Conservation (phyloP, 2,797 vertebrate species). For the Ctenopoma multispine region DNA sequence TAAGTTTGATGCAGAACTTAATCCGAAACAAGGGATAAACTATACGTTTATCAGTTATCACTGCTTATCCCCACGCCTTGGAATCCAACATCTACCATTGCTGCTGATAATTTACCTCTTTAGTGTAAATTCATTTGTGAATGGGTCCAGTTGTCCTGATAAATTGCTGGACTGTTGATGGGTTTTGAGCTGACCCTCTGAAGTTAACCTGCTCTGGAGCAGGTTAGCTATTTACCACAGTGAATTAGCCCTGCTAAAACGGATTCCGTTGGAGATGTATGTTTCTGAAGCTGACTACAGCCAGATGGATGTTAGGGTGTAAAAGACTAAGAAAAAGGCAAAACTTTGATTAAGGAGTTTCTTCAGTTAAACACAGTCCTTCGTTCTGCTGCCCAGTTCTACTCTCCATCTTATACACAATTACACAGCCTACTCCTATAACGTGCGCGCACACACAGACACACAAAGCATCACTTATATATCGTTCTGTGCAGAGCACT, state of each 20-base stretch:
- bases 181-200: no score
- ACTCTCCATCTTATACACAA: conserved; percentile 41
- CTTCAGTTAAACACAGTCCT: conserved; percentile 52
- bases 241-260: neutral
- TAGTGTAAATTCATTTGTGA: no score
- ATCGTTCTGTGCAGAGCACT: conserved; percentile 61
- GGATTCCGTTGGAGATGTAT: neutral
- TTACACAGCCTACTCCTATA: conserved; percentile 16
- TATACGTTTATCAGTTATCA: no score
- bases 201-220: no score
- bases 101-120: no score
- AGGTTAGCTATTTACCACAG: no score
- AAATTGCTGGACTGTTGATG: no score
- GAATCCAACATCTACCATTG: no score
- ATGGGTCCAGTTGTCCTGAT: no score
- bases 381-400: conserved; percentile 42
- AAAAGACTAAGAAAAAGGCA: conserved; percentile 3
- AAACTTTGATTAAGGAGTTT: conserved; percentile 44
- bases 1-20: neutral
- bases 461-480: conserved; percentile 81
- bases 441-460: no score
- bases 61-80: no score
- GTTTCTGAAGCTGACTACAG: conserved; percentile 10
- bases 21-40: neutral
- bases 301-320: conserved; percentile 3